Percentiles rank a stretch among this genome's conserved stretches.
These are phyloP conservation scores for Sorex fumeus DNA, from an alignment of 2,113 vertebrate species.

Conservation along the genomic window DNA sequence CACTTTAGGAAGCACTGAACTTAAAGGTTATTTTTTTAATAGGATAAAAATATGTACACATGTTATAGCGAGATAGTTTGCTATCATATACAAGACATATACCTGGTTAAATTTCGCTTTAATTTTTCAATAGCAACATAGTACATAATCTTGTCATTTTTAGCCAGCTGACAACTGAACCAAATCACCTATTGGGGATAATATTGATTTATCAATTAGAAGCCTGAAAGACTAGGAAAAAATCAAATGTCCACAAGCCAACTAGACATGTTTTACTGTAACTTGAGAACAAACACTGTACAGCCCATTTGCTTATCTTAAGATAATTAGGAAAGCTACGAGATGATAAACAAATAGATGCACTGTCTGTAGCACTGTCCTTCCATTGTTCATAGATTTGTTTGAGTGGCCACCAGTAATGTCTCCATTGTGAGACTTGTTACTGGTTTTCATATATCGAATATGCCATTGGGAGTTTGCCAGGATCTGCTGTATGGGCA, in stretches of 20 bases:
- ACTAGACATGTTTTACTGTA: not conserved
- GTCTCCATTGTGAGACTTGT: too few species aligned
- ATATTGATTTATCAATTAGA: conserved; percentile 52
- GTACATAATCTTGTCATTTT: not conserved
- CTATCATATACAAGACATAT: not conserved
- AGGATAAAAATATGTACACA: not conserved
- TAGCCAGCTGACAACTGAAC: not conserved
- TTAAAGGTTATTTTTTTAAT: not conserved
- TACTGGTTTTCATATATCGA: too few species aligned
- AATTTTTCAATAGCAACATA: not conserved
- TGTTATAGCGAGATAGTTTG: not conserved
- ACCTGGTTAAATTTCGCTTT: not conserved
- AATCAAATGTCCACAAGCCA: not conserved
- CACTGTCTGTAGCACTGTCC: too few species aligned
- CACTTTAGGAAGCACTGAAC: conserved; percentile 24
- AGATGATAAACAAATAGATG: not conserved
- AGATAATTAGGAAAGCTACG: too few species aligned
- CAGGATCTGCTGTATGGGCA: too few species aligned
- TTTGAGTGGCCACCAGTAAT: too few species aligned
- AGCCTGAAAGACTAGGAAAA: not conserved
- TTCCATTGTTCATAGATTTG: too few species aligned
- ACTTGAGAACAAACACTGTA: not conserved
- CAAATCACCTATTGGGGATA: not conserved
- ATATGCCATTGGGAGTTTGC: too few species aligned
- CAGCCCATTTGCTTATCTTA: not conserved